Evolutionary conservation across 2,888 invertebrate genomes (phyloP), one percentile per base, ranked within the genome.

Genomic region (Xestia rhomboidea): DNA sequence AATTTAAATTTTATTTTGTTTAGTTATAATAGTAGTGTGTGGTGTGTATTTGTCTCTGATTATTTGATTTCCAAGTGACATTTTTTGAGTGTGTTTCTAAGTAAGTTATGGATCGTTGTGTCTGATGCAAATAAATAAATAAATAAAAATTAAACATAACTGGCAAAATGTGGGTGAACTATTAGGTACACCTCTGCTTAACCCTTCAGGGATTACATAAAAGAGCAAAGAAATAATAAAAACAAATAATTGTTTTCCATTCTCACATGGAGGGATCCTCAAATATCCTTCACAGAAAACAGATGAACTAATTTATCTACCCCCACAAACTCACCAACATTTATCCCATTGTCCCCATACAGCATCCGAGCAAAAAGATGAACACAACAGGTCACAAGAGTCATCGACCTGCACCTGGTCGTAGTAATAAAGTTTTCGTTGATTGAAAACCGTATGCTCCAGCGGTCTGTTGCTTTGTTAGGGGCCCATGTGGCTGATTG

Each of bases 401-500:
- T 86, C 86, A 77, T 73, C 76, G 86, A 87, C 85, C 90, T 86
- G 79, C 63, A 73, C 54, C 77, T 51, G 81, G 81, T 38, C 62
- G 80, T 15, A 46, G 83, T 92, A 89, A 92, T 91, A 89, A 87
- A 90, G 84, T 89, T 91, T 89, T 89, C 84, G 91, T 90, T 92
- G 91, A 92, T 92, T 92, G 92, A 91, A 92, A 92, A 87, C 84
- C 84, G 87, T 77, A 92, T 87, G 91, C 86, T 89, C 79, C 84
- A 88, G 66, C 84, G 90, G 84, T 51, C 87, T 75, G 80, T 78
- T 85, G 87, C 82, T 84, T 87, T 87, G 76, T 88, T 88, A 89
- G 84, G 77, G 88, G 49, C 63, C 88, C 78, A 81, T 73, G 10
- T 1, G 34, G 3, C 18, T 34, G 8, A 46, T 57, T 24, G 38